These are phyloP conservation scores for Leptinotarsa peninsularis DNA, from an alignment of 2,888 invertebrate species.

Conservation along the genomic window DNA sequence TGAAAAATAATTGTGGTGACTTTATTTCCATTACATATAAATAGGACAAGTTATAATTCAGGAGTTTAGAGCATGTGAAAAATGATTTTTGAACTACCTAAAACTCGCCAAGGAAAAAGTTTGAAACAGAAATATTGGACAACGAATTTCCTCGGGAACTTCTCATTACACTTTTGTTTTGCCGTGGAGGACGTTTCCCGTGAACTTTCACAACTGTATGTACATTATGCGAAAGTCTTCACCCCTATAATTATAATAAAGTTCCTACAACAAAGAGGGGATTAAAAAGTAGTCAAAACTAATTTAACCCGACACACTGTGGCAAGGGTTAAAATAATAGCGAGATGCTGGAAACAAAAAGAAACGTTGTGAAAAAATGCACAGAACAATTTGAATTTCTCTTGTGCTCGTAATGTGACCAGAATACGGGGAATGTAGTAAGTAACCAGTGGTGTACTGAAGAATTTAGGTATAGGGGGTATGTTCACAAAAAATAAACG, in stretches of 20 bases:
- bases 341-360: constrained; percentile 41
- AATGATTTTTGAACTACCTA: too few relatives aligned
- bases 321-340: constrained; percentile 47
- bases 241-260: constrained; percentile 47
- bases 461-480: neutral
- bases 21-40: too few relatives aligned
- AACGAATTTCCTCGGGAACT: too few relatives aligned
- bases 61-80: too few relatives aligned
- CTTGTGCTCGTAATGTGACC: constrained; percentile 14
- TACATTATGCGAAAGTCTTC: constrained; percentile 27
- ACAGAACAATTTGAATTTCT: constrained; percentile 25
- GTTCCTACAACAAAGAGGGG: constrained; percentile 42
- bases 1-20: too few relatives aligned
- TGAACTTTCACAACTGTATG: neutral
- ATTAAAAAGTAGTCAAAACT: constrained; percentile 44
- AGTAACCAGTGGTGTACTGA: constrained; percentile 21
- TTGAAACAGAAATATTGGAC: too few relatives aligned
- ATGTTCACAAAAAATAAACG: neutral
- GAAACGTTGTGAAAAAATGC: constrained; percentile 40
- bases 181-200: neutral
- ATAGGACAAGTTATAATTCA: too few relatives aligned
- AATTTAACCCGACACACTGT: constrained; percentile 43
- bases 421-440: constrained; percentile 1
- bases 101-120: too few relatives aligned
- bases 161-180: too few relatives aligned